Conservation (phyloP, 2,888 invertebrate genomes). For the Phlogophora meticulosa region DNA sequence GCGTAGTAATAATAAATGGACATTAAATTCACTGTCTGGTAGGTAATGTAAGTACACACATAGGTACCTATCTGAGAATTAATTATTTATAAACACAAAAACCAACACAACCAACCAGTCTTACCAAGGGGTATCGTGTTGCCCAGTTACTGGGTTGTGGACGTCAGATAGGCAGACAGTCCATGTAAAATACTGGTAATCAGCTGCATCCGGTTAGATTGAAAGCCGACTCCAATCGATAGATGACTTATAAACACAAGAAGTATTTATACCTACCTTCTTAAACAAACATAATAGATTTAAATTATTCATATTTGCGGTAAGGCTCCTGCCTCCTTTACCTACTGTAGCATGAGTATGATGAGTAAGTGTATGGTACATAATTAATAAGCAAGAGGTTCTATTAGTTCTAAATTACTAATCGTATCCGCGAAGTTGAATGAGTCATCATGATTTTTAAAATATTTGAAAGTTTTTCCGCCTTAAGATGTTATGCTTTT, state of each 20-base stretch:
- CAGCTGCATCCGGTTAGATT: too few species aligned
- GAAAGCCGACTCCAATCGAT: too few species aligned
- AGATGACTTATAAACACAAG: too few species aligned
- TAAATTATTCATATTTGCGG: slow-evolving; percentile 4
- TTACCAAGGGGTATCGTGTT: too few species aligned
- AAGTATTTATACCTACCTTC: background rate
- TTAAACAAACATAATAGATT: background rate
- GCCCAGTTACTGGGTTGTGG: too few species aligned
- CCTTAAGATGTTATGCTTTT: slow-evolving; percentile 7
- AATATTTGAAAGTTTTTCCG: slow-evolving; percentile 43
- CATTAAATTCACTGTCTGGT: background rate
- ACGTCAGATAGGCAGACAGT: too few species aligned
- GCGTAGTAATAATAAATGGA: background rate
- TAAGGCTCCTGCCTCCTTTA: too few species aligned
- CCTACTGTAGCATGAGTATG: background rate
- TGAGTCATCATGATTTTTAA: slow-evolving; percentile 51
- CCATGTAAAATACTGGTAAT: too few species aligned
- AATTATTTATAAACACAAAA: too few species aligned
- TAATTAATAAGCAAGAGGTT: slow-evolving; percentile 6
- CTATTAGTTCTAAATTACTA: slow-evolving; percentile 2
- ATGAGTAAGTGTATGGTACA: slow-evolving; percentile 4
- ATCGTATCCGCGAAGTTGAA: slow-evolving; percentile 33
- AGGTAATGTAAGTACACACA: background rate
- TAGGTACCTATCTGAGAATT: background rate
- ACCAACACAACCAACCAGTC: too few species aligned